Evolutionary conservation across 2,888 invertebrate species (phyloP), one percentile per base, ranked within the genome.

Genomic region (Noctuana brunneofusca): DNA sequence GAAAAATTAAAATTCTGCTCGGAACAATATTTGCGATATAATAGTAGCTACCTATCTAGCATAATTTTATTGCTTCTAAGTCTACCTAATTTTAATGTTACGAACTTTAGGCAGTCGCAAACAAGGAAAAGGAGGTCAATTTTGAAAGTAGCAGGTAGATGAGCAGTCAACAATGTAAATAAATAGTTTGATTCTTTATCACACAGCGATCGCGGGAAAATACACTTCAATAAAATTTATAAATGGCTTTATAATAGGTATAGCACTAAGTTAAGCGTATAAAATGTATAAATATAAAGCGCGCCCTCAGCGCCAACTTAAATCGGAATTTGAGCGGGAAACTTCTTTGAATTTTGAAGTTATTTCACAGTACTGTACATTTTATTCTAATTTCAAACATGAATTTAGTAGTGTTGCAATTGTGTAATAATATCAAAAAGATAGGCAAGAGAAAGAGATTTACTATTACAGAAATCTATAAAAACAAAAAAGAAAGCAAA

Each of bases 61-160:
- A 11, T 46, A 46, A 46, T 46, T 1, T 43, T 46, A 16, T 9
- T 16, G 41, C n/a, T 35, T 41, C 1, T n/a, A 41, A 16, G 16
- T 16, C 41, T 41, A 41, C 16, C 2, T 18, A 46, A 18, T 8
- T 35, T 20, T 35, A 20, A 49, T 48, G 20, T 60, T 54, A 48
- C 41, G 24, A 62, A 12, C 9, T 14, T 50, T 20, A 35, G 50
- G 24, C 30, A 35, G 43, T 20, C 8, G 20, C 54, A 48, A 43
- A 60, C 20, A 24, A 11, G 48, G 49, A 68, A 71, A 85, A 83
- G 77, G 79, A 85, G 86, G 84, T 81, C 84, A 83, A 72, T 78
- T 84, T 81, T 76, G 85, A 86, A 86, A 86, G 86, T 78, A 71
- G 64, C 63, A 46, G 38, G 35, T 38, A 49, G 62, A 62, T 43